Evolutionary conservation across 2,113 vertebrate species (phyloP).

Genomic region (Lanius ludovicianus): DNA sequence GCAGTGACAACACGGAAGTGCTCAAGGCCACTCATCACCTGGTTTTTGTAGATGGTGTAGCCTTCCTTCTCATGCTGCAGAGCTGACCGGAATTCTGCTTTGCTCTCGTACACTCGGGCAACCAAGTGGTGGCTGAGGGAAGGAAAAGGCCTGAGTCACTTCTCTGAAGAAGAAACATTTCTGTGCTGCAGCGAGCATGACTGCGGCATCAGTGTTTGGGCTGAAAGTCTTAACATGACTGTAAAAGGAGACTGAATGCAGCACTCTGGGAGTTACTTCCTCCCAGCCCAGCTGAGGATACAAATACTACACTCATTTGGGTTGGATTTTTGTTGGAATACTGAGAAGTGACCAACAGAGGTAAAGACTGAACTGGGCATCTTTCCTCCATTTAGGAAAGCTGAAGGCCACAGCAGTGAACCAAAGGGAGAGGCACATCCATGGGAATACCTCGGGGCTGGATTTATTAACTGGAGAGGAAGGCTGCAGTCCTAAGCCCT

Average conservation of each 20-base stretch:
- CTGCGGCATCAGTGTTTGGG: rapidly evolving
- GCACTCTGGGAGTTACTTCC: not conserved
- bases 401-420: not conserved
- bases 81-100: conserved; percentile 95
- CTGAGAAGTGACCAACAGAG: not conserved
- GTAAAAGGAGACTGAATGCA: not conserved
- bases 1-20: rapidly evolving
- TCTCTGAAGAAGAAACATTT: not conserved
- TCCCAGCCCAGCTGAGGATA: not conserved
- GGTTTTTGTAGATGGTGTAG: conserved; percentile 98
- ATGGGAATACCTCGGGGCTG: rapidly evolving
- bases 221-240: not conserved
- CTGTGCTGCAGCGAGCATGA: rapidly evolving
- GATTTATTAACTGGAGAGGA: not conserved
- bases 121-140: conserved; percentile 91
- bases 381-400: not conserved
- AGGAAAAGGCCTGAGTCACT: not conserved
- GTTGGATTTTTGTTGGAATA: not conserved
- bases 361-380: not conserved
- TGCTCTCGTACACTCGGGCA: conserved; percentile 95
- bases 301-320: too few relatives aligned
- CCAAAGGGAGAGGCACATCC: not conserved
- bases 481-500: not conserved
- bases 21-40: conserved; percentile 65
- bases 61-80: conserved; percentile 98